Conservation (phyloP, 2,888 invertebrate genomes). For the Dolichopus griseipennis region DNA sequence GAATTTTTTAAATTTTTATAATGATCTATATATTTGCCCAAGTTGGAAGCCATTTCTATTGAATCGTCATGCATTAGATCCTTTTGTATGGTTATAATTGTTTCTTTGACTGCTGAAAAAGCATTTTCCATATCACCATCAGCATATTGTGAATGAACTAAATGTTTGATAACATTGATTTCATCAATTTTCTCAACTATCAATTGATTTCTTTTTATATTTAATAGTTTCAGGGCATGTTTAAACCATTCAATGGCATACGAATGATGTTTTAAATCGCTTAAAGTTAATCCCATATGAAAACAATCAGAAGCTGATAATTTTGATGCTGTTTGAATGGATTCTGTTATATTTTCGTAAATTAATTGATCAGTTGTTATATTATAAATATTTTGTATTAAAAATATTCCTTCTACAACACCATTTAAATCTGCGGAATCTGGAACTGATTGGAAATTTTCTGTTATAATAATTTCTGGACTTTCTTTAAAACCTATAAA, state of each 20-base stretch:
- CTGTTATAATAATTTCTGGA: too few species aligned
- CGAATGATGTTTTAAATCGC: slow-evolving; percentile 76
- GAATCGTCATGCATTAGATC: too few species aligned
- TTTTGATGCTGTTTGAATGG: too few species aligned
- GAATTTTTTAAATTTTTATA: neutral
- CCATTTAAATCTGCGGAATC: too few species aligned
- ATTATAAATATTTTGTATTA: too few species aligned
- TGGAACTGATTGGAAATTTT: too few species aligned
- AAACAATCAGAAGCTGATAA: slow-evolving; percentile 64
- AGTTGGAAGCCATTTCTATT: too few species aligned
- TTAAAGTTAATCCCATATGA: slow-evolving; percentile 70
- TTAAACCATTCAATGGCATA: slow-evolving; percentile 80
- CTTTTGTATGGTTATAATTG: neutral
- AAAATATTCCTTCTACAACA: too few species aligned
- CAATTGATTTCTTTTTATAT: neutral
- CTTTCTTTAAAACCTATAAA: too few species aligned
- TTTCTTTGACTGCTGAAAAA: neutral
- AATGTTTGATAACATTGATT: neutral
- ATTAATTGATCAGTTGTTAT: too few species aligned
- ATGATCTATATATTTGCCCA: too few species aligned
- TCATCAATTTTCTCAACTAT: neutral
- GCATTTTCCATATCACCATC: neutral
- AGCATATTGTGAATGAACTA: neutral
- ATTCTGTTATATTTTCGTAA: too few species aligned
- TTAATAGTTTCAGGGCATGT: slow-evolving; percentile 37